A percentile compares a stretch with the other conserved stretches of the same genome.
Conservation (phyloP, 2,797 vertebrate species). For the Parauchenoglanis punctatus region DNA sequence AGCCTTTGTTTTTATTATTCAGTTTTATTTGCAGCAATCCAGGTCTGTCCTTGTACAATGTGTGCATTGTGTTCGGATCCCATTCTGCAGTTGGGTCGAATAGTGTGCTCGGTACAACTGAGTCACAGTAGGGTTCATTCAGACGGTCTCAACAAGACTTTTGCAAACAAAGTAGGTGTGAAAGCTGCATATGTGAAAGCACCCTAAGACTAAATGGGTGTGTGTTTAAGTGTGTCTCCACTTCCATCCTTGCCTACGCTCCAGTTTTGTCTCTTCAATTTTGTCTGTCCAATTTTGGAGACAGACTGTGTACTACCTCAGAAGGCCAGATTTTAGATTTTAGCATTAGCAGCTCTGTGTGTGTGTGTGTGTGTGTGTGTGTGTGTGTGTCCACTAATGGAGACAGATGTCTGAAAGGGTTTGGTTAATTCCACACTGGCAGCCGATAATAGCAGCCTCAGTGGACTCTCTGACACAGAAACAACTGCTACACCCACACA, state of each 20-base stretch:
- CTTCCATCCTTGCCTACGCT: neutral
- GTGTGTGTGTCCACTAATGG: conserved; percentile 34
- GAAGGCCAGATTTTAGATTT: neutral
- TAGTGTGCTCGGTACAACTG: neutral
- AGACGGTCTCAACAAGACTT: neutral
- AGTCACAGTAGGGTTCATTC: neutral
- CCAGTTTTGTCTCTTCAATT: conserved; percentile 14
- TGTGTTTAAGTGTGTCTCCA: neutral
- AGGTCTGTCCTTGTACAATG: neutral
- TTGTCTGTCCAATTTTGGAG: neutral
- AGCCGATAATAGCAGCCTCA: conserved; percentile 41
- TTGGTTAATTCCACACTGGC: conserved; percentile 50
- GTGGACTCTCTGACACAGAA: conserved; percentile 31
- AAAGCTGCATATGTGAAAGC: neutral
- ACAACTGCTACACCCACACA: conserved; percentile 30
- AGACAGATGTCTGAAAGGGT: conserved; percentile 48
- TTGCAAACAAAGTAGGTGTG: neutral
- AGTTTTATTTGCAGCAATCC: neutral
- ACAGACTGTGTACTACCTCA: neutral
- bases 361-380: conserved; percentile 15
- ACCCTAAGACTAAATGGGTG: neutral
- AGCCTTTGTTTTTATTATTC: neutral
- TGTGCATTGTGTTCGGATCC: neutral
- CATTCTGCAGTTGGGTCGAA: neutral
- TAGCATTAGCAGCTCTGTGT: neutral